Conservation (phyloP, 2,797 vertebrate species). For the Chromis chromis region DNA sequence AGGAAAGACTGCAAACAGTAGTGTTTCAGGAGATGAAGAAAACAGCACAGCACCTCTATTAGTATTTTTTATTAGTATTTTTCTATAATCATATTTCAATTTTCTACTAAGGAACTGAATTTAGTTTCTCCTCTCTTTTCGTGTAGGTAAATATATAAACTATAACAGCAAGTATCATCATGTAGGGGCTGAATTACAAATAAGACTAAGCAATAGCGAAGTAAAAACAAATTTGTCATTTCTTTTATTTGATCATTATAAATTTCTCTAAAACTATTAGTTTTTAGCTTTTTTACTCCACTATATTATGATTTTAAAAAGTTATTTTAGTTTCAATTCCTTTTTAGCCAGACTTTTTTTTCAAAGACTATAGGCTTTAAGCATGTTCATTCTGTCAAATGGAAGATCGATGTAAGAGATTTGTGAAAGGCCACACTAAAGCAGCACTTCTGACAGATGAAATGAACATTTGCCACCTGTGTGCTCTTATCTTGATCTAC, state of each 20-base stretch:
- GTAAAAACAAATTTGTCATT: neutral
- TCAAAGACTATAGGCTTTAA: neutral
- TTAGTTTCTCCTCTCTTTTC: no score
- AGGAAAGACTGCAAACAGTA: constrained; percentile 16
- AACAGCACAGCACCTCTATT: neutral
- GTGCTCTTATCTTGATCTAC: constrained; percentile 48
- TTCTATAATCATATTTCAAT: neutral
- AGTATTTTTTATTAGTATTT: neutral
- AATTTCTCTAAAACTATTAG: no score
- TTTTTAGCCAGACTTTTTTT: neutral
- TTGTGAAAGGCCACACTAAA: constrained; percentile 11
- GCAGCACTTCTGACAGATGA: constrained; percentile 39
- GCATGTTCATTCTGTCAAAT: constrained; percentile 8
- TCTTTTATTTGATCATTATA: neutral
- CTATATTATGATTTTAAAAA: neutral
- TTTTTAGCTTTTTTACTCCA: no score
- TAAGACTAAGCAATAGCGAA: no score
- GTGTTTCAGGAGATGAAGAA: neutral
- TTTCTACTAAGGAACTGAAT: no score
- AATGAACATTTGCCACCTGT: constrained; percentile 54
- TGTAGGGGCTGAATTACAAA: no score
- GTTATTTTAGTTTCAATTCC: neutral
- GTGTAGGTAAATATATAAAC: no score
- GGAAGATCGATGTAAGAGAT: constrained; percentile 34
- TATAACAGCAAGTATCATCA: no score